A percentile compares a stretch with the other conserved stretches of the same genome.
phyloP scores from a whole-genome alignment of 2,113 vertebrate species.

The Oreochromis aureus region DNA sequence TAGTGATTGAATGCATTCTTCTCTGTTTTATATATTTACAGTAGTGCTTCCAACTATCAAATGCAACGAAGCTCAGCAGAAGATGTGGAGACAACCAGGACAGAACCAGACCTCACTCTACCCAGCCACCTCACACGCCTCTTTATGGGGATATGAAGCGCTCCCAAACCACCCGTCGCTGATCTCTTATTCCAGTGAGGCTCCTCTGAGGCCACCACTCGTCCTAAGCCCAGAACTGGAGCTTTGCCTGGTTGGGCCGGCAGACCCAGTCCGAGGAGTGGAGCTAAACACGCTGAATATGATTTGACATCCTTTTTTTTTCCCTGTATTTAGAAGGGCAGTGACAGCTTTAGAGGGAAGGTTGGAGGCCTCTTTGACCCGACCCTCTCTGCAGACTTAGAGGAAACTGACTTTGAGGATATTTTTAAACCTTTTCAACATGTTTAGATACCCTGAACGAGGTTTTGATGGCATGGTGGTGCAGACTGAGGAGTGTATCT shows the following conservation, averaged over 20 bases:
- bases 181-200: no score
- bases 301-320: neutral
- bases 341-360: neutral
- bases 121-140: no score
- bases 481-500: neutral
- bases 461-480: neutral
- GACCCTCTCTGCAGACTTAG: neutral
- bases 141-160: no score
- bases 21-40: neutral
- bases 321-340: accelerated
- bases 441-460: neutral
- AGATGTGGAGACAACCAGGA: neutral
- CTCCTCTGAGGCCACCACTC: neutral
- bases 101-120: neutral
- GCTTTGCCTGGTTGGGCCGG: accelerated
- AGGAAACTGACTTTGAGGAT: accelerated
- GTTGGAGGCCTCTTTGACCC: accelerated
- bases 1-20: neutral
- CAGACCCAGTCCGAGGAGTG: accelerated
- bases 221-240: neutral
- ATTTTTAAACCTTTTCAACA: neutral
- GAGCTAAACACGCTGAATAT: neutral
- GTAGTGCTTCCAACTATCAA: neutral
- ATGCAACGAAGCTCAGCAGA: neutral
- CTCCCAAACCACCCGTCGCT: no score